Base-by-base conservation (phyloP, 2,113 vertebrate genomes). In the Acinonyx jubatus region DNA sequence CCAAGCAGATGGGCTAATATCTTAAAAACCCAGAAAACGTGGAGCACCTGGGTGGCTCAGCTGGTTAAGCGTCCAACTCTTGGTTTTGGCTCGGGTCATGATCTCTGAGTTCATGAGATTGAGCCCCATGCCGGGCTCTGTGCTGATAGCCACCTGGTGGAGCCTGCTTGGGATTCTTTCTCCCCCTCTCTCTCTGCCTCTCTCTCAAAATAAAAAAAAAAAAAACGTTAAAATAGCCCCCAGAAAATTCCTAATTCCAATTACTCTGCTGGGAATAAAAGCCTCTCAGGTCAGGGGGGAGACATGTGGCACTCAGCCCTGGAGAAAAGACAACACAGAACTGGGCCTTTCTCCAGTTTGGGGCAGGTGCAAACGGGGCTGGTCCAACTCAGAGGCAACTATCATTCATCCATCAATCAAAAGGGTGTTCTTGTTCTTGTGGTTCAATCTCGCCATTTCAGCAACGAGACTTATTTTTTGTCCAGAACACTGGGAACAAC, bases 341-440 rank as follows among this genome's bases (percentile, higher is more conserved):
- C 55, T 29, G n/a, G 65, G 9, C 36, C 16, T 15, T 48, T 52
- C 36, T 73, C 31, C 16, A 29, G 13, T 52, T 6, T 50, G 33
- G 38, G 41, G 29, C 66, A 33, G 38, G 23, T 45, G 8, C 27
- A 3, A 33, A 50, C 48, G 29, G 57, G 38, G 13, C 23, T 14
- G 19, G 38, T 0, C 29, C 0, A 1, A 71, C 16, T 7, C 29
- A 16, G 31, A 21, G 74, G 31, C 23, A 31, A 25, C 55, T 7
- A 15, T 3, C 55, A 7, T 55, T 41, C 5, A 66, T 10, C 25
- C 6, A 0, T 27, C 15, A 48, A 57, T 21, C 69, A 63, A 57
- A 78, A 52, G 6, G 3, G 9, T 5, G 4, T 14, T 57, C 79
- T 57, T 18, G 21, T 78, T 45, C 66, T 74, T 82, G 7, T 10